Evolutionary conservation across 35 echinoderm and acorn worm genomes (phyloP), one percentile per base, ranked within the genome.

Genomic region (Apostichopus californicus): DNA sequence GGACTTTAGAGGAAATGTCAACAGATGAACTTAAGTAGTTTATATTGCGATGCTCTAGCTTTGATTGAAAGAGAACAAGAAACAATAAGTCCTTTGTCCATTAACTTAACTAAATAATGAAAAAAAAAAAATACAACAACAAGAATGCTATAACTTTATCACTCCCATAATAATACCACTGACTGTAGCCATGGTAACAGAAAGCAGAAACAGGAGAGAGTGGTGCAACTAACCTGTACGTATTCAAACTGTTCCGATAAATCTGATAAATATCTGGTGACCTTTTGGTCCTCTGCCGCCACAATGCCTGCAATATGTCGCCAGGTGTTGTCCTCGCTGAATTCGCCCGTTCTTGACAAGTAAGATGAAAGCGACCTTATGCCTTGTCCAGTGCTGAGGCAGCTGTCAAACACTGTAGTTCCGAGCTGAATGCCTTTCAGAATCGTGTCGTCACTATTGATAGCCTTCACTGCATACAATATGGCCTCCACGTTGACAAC

Each of bases 401-500:
- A 98, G 24, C 91, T 98, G 68, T 98, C 97, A 23, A 98, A 94
- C 13, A 90, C 60, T 0, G 91, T 94, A 4, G 95, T 91, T 5
- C 97, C 97, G 5, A 98, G 81, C 8, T 82, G 60, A 11, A 98
- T 71, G 18, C 93, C 93, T 13, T 79, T 91, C 57, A 98, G 93
- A 22, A 98, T 52, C 13, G 79, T 77, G 63, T 61, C 56, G 56
- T 96, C 94, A 1, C 54, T 21, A 70, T 98, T 98, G 54, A 98
- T 94, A 21, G 59, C 78, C 73, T 96, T 93, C 55, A 98, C 78
- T 7, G 97, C 97, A 88, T 82, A 98, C 52, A 98, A 61, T 24
- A 98, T 77, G 9, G 97, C 97, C 84, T 98, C 97, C 18, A 95
- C 24, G 57, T 98, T 95, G 3, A 98, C 34, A 0, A 96, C 59